A percentile compares a stretch with the other conserved stretches of the same genome.
Conservation (phyloP, 2,113 vertebrate genomes). For the Pyxicephalus adspersus region DNA sequence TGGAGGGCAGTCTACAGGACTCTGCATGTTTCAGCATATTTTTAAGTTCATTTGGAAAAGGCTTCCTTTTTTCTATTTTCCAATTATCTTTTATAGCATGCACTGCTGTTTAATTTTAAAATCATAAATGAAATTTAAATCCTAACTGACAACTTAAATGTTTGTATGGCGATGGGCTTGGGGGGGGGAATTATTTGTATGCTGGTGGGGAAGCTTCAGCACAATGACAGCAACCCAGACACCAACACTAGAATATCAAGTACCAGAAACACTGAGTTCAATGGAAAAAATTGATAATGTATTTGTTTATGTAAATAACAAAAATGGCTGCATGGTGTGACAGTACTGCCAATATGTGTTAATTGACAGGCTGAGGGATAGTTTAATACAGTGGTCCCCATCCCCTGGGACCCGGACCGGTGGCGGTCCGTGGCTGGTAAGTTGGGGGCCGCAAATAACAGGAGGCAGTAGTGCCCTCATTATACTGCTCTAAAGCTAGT, state of each 20-base stretch:
- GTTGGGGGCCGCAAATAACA: too few species aligned
- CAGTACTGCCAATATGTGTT: too few species aligned
- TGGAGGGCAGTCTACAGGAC: slow-evolving; percentile 23
- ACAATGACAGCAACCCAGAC: slow-evolving; percentile 12
- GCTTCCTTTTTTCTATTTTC: slow-evolving; percentile 46
- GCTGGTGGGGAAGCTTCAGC: slow-evolving; percentile 21
- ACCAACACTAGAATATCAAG: neutral
- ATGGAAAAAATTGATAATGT: too few species aligned
- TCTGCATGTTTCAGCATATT: slow-evolving; percentile 49
- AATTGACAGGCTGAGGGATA: too few species aligned
- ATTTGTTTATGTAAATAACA: too few species aligned
- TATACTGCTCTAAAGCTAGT: too few species aligned
- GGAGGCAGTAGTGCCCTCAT: too few species aligned
- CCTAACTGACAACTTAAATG: slow-evolving; percentile 50
- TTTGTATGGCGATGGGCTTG: slow-evolving; percentile 39
- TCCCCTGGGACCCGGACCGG: too few species aligned
- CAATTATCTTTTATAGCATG: slow-evolving; percentile 56
- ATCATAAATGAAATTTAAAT: slow-evolving; percentile 53
- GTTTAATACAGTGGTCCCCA: too few species aligned
- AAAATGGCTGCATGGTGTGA: too few species aligned
- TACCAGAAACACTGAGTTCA: too few species aligned
- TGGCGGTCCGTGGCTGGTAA: too few species aligned
- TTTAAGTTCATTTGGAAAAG: slow-evolving; percentile 49
- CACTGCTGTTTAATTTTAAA: slow-evolving; percentile 49
- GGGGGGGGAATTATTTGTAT: slow-evolving; percentile 18